Evolutionary conservation across 2,888 invertebrate genomes (phyloP), one percentile per base, ranked within the genome.

Genomic region (Brachyopa scutellaris): DNA sequence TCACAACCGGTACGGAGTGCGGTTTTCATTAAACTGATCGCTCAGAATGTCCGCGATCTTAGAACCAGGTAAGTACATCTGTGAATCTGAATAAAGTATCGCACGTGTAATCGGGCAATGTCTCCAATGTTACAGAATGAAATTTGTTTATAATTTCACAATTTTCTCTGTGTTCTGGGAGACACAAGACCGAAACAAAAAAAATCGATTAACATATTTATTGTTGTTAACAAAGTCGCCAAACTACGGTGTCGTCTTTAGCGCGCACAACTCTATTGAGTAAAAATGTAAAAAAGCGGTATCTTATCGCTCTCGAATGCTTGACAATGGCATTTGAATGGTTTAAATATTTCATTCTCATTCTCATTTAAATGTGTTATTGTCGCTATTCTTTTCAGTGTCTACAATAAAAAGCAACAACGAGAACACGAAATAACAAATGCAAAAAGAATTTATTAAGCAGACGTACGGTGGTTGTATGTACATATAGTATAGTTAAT

Each of bases 1-100:
- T 82, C 66, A 70, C 77, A 88, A 88, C 89, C 88, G 88, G 87
- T 88, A 88, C 88, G 87, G 87, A 86, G 87, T 87, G 87, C 87
- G 87, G 88, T 86, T 87, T 87, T 86, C 85, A 86, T 86, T 86
- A 87, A 88, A 90, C 89, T 89, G 89, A 89, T 87, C 87, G 86
- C 85, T 87, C 86, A 85, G 85, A 88, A 87, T 84, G 15, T 59
- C 11, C 36, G 36, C 47, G 51, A 69, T 76, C 69, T 51, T 59
- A 69, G 51, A 61, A 70, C 15, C 11, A 62, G 57, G 62, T 70
- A 66, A 17, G 9, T 13, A 19, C 8, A 26, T 57, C 19, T 6
- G 6, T 53, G 33, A 19, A 42, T 31, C 19, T 53, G 45, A 49
- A 53, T 33, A 45, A 73, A 38, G 67, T 61, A 57, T 64, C 47